Conservation (phyloP, 2,113 vertebrate genomes). For the Tringa solitaria region DNA sequence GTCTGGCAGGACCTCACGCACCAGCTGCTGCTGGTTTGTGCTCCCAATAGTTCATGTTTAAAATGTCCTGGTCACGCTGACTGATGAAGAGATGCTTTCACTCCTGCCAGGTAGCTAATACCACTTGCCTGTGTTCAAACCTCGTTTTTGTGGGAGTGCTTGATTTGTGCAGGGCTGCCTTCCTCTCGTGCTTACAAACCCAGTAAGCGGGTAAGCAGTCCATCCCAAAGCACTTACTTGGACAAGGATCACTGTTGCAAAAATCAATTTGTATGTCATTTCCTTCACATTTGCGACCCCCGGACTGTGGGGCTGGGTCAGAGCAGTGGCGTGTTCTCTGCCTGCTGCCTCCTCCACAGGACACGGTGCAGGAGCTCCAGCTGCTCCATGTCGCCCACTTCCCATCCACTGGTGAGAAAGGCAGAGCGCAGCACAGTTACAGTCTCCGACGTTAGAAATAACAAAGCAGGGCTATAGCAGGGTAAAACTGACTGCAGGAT, state of each 20-base stretch:
- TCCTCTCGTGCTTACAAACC: accelerated
- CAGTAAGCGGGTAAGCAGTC: accelerated
- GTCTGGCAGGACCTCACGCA: neutral
- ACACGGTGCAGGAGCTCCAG: slow-evolving; percentile 89
- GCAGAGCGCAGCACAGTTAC: neutral
- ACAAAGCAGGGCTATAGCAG: neutral
- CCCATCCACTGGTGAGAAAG: slow-evolving; percentile 83
- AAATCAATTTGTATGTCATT: slow-evolving; percentile 87
- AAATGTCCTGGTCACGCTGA: neutral
- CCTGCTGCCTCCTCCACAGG: slow-evolving; percentile 89
- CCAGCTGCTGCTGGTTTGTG: neutral
- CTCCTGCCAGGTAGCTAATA: neutral
- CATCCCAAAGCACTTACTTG: slow-evolving; percentile 76
- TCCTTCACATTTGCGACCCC: slow-evolving; percentile 89
- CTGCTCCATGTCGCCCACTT: slow-evolving; percentile 89
- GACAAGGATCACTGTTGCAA: slow-evolving; percentile 92
- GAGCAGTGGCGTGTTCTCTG: slow-evolving; percentile 88
- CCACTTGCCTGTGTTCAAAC: neutral
- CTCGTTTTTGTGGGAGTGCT: neutral
- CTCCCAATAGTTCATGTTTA: neutral
- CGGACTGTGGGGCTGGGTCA: slow-evolving; percentile 82
- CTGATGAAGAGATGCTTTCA: neutral
- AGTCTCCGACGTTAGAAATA: neutral
- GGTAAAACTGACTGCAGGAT: neutral
- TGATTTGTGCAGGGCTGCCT: neutral